A percentile compares a stretch with the other conserved stretches of the same genome.
Conservation (phyloP, 2,888 invertebrate species). For the Baronia brevicornis region DNA sequence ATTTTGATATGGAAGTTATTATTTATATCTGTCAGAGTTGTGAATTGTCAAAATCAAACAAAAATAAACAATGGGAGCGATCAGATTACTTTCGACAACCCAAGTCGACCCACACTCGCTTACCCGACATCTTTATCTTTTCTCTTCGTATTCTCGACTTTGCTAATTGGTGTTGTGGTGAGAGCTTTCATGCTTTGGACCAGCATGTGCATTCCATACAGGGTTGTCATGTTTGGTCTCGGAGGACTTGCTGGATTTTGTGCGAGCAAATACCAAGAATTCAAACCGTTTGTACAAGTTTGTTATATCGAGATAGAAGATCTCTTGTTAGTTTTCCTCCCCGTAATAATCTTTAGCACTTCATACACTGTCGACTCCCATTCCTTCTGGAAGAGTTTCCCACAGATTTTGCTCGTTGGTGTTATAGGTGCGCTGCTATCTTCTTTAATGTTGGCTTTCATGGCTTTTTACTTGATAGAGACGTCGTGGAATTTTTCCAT, state of each 20-base stretch:
- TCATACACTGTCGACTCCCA: constrained; percentile 59
- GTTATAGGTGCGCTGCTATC: constrained; percentile 51
- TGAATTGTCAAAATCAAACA: background rate
- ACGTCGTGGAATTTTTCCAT: constrained; percentile 48
- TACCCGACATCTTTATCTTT: constrained; percentile 47
- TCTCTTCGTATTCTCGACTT: constrained; percentile 45
- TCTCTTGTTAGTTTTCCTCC: constrained; percentile 43
- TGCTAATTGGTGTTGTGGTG: constrained; percentile 49
- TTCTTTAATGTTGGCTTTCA: constrained; percentile 46
- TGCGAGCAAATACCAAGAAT: constrained; percentile 39
- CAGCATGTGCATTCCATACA: constrained; percentile 43
- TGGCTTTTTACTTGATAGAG: constrained; percentile 56
- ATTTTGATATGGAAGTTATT: constrained; percentile 15
- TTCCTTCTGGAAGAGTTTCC: constrained; percentile 54
- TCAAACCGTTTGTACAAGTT: constrained; percentile 47
- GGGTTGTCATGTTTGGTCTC: constrained; percentile 55
- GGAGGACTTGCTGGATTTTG: constrained; percentile 54
- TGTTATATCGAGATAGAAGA: constrained; percentile 53
- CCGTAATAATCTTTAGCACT: constrained; percentile 52
- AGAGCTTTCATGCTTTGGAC: constrained; percentile 50
- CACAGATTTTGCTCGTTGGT: constrained; percentile 53
- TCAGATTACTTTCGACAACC: constrained; percentile 26
- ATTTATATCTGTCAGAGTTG: constrained; percentile 13
- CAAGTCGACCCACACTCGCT: constrained; percentile 32
- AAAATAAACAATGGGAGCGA: constrained; percentile 2